Evolutionary conservation across 2,113 vertebrate species (phyloP).

Genomic region (Oncorhynchus keta): DNA sequence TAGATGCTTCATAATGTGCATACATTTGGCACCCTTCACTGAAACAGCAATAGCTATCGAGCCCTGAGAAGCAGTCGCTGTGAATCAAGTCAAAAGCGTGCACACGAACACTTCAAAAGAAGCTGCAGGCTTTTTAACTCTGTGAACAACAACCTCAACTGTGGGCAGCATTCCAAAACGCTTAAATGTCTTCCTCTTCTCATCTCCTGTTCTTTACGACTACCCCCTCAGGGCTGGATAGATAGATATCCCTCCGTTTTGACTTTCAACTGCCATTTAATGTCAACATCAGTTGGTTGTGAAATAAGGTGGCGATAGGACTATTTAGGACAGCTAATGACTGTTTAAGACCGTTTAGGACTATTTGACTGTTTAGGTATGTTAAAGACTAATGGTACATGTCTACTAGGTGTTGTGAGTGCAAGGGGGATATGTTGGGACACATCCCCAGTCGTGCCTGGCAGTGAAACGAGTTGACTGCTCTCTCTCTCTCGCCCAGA

Average conservation of each 20-base stretch:
- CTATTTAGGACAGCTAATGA: neutral
- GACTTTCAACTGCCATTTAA: neutral
- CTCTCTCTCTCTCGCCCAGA: conserved; percentile 58
- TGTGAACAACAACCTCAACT: conserved; percentile 12
- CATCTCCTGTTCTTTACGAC: no score
- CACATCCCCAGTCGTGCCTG: conserved; percentile 58
- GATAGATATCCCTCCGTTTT: neutral
- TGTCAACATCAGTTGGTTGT: no score
- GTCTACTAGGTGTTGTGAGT: neutral
- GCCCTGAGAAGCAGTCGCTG: conserved; percentile 9
- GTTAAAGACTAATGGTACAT: neutral
- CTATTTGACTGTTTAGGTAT: neutral
- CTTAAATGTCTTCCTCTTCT: conserved; percentile 16
- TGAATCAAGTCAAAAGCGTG: conserved; percentile 22
- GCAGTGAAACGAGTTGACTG: conserved; percentile 64
- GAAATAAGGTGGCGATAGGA: no score
- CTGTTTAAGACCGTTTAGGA: neutral
- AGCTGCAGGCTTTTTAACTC: conserved; percentile 17
- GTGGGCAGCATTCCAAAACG: conserved; percentile 34
- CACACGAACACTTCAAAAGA: conserved; percentile 3
- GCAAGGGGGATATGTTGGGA: conserved; percentile 62
- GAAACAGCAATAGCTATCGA: conserved; percentile 24
- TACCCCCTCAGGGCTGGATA: no score
- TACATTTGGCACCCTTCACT: conserved; percentile 2
- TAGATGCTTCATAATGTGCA: conserved; percentile 16